A percentile compares a stretch with the other conserved stretches of the same genome.
Evolutionary conservation across 2,888 invertebrate genomes (phyloP).

Genomic region (Thymelicus acteon): DNA sequence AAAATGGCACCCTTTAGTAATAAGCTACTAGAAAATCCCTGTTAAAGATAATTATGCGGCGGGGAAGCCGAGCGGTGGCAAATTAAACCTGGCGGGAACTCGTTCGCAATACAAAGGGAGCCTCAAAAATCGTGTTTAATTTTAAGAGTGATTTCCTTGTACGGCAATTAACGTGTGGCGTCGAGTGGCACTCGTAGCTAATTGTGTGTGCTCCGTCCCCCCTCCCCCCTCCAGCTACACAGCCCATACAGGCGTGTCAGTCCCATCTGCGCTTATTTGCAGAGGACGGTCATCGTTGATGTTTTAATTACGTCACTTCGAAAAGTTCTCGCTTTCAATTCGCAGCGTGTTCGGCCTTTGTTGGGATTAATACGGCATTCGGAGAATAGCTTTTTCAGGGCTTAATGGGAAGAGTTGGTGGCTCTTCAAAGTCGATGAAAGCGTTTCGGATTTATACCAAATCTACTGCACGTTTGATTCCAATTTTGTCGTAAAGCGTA

Average conservation of each 20-base stretch:
- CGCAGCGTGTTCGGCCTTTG: slow-evolving; percentile 50
- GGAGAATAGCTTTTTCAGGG: slow-evolving; percentile 51
- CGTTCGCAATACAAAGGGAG: slow-evolving; percentile 39
- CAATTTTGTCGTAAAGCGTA: slow-evolving; percentile 40
- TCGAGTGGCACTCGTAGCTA: slow-evolving; percentile 66
- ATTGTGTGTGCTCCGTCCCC: slow-evolving; percentile 68
- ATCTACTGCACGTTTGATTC: slow-evolving; percentile 42
- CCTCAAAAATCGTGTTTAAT: slow-evolving; percentile 68
- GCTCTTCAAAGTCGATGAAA: slow-evolving; percentile 42
- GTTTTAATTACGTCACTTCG: slow-evolving; percentile 60
- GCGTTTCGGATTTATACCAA: slow-evolving; percentile 43
- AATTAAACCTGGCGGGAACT: slow-evolving; percentile 55
- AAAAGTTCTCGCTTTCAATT: slow-evolving; percentile 61
- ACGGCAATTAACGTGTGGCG: slow-evolving; percentile 67
- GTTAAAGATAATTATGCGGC: slow-evolving; percentile 58
- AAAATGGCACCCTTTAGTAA: slow-evolving; percentile 39
- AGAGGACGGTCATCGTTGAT: slow-evolving; percentile 44
- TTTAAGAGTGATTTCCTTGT: slow-evolving; percentile 68
- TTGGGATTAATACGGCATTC: slow-evolving; percentile 58
- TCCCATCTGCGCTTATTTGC: slow-evolving; percentile 43
- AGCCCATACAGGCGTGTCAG: slow-evolving; percentile 48
- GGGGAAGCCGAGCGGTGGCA: slow-evolving; percentile 54
- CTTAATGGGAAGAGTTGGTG: slow-evolving; percentile 54
- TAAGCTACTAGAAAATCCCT: slow-evolving; percentile 50
- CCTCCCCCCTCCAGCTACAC: slow-evolving; percentile 8